Base-by-base conservation (phyloP, 2,888 invertebrate species). In the Cerceris rybyensis region DNA sequence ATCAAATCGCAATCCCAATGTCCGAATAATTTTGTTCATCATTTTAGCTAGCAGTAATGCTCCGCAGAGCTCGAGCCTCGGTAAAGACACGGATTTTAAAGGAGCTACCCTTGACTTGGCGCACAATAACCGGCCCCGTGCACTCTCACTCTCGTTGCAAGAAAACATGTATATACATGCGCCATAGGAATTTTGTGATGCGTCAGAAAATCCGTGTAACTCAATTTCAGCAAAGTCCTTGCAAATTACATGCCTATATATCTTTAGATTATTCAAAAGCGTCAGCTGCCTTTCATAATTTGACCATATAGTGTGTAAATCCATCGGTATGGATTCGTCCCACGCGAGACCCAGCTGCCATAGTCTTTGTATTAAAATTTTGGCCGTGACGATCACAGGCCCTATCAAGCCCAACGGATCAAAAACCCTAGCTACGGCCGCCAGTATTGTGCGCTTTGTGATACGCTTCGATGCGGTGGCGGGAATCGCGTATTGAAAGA, bases 11-110 rank as follows among this genome's bases (percentile, higher is more conserved):
- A 46, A 0, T n/a, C 39, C 58, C 13, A 39, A 41, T 39, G n/a
- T 8, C n/a, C 2, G 14, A 1, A n/a, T 11, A 41, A 16, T 5
- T 11, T 13, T 65, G n/a, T 2, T 41, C 6, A 65, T 6, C 7
- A 42, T 52, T 5, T 16, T 28, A 2, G 17, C 49, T n/a, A 67
- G 14, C 14, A 67, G 6, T 0, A 67, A 16, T 8, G 67, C 67
- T 16, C n/a, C 50, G 54, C 58, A 67, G 9, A 58, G 49, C 14
- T 67, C 67, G 7, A 67, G 39, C 4, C 57, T 14, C 11, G 67
- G 67, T 7, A 67, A 46, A 46, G 11, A 46, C 13, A 43, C 11
- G 6, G 41, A 14, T 17, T 67, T 67, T 14, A 46, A 8, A 7
- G 67, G 67, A 6, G 67, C 57, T 9, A 67, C 67, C 7, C 39